Evolutionary conservation across 1,140 invertebrate species (phyloP).

Genomic region (Cotesia vestalis): DNA sequence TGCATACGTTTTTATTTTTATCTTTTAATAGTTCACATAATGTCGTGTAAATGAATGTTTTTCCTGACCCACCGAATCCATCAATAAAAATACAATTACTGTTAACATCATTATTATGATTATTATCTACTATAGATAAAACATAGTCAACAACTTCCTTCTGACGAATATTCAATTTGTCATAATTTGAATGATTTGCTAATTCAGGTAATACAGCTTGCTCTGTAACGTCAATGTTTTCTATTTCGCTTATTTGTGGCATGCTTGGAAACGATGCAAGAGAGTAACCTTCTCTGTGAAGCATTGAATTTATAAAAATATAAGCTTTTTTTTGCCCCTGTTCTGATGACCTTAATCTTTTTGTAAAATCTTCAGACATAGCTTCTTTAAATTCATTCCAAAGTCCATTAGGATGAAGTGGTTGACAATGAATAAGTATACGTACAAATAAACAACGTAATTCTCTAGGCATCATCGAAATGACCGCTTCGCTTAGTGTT

Average conservation of each 20-base stretch:
- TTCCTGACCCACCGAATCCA: background rate
- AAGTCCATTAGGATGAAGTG: constrained; percentile 4
- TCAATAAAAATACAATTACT: background rate
- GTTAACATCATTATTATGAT: background rate
- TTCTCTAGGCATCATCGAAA: background rate
- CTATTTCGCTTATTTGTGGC: background rate
- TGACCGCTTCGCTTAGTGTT: constrained; percentile 20
- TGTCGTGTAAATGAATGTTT: too few species aligned
- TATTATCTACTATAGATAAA: background rate
- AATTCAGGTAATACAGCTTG: too few species aligned
- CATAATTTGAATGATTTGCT: background rate
- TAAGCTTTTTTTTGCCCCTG: background rate
- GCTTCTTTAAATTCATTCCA: background rate
- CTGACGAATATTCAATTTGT: constrained; percentile 2
- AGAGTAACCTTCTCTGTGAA: background rate
- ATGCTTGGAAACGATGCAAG: background rate
- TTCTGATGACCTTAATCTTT: background rate
- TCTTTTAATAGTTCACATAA: too few species aligned
- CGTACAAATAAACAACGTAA: constrained; percentile 14
- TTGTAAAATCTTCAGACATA: background rate
- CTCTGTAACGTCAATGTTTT: background rate
- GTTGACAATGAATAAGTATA: background rate
- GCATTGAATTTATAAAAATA: background rate
- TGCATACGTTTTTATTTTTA: too few species aligned
- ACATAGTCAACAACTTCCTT: background rate